Percentiles rank a stretch among this genome's conserved stretches.
Conservation (phyloP, 2,797 vertebrate species). For the Clarias fuscus region DNA sequence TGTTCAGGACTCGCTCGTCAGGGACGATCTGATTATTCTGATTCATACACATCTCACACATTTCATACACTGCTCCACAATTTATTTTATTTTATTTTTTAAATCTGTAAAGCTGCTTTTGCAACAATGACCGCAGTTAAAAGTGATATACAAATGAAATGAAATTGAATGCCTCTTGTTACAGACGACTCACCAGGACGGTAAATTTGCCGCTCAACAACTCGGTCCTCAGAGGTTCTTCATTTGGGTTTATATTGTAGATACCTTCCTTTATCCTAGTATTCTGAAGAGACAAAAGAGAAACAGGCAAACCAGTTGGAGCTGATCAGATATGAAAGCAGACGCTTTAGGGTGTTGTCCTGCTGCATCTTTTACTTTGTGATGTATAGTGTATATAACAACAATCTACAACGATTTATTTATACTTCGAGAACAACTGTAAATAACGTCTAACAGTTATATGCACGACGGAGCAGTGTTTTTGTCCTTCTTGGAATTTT, state of each 20-base stretch:
- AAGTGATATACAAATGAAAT: too few species aligned
- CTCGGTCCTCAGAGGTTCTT: constrained; percentile 82
- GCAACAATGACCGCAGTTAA: too few species aligned
- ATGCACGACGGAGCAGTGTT: neutral
- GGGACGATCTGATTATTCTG: too few species aligned
- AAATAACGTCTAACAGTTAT: neutral
- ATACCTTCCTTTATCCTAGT: constrained; percentile 86
- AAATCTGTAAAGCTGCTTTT: too few species aligned
- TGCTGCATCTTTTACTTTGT: neutral
- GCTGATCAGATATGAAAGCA: neutral
- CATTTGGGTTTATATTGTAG: constrained; percentile 82
- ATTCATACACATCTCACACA: too few species aligned
- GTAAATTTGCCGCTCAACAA: constrained; percentile 83
- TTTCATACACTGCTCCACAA: too few species aligned
- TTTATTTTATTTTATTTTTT: too few species aligned
- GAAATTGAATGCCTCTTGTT: neutral
- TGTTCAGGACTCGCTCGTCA: too few species aligned
- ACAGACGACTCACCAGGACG: constrained; percentile 76
- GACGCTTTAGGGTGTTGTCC: neutral
- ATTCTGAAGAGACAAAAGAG: constrained; percentile 66
- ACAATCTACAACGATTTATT: neutral
- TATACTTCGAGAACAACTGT: neutral
- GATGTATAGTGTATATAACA: neutral
- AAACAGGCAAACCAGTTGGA: neutral
- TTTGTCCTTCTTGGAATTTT: constrained; percentile 10